phyloP scores from a whole-genome alignment of 2,113 vertebrate species.

The Catharus minimus region DNA sequence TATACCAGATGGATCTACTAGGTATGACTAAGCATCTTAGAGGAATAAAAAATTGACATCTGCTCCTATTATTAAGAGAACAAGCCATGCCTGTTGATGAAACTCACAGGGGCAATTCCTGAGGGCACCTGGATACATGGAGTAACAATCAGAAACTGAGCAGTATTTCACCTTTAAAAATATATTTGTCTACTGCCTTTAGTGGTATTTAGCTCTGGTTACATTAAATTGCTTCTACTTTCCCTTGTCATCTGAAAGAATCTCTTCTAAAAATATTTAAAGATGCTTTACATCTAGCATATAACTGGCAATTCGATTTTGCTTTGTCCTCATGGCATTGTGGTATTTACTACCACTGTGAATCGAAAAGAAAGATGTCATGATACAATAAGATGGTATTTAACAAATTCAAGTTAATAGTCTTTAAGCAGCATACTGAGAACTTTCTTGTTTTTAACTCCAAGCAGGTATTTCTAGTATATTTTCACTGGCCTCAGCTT shows the following conservation, averaged over 20 bases:
- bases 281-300: background rate
- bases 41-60: conserved; percentile 45
- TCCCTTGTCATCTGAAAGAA: background rate
- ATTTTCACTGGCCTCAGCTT: background rate
- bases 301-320: background rate
- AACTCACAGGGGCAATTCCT: background rate
- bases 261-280: background rate
- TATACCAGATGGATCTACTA: conserved; percentile 38
- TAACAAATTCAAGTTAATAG: background rate
- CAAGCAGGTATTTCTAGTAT: background rate
- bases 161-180: background rate
- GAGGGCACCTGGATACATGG: background rate
- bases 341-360: background rate
- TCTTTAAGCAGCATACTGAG: background rate
- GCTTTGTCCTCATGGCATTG: background rate
- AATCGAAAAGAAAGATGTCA: background rate
- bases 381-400: background rate
- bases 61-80: background rate
- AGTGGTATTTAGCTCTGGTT: background rate
- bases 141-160: background rate
- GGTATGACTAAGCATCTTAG: background rate
- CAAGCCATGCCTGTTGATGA: background rate
- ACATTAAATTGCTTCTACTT: background rate
- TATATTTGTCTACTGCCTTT: background rate
- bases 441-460: background rate